Base-by-base conservation (phyloP, 2,797 vertebrate genomes). In the Falco novaeseelandiae region DNA sequence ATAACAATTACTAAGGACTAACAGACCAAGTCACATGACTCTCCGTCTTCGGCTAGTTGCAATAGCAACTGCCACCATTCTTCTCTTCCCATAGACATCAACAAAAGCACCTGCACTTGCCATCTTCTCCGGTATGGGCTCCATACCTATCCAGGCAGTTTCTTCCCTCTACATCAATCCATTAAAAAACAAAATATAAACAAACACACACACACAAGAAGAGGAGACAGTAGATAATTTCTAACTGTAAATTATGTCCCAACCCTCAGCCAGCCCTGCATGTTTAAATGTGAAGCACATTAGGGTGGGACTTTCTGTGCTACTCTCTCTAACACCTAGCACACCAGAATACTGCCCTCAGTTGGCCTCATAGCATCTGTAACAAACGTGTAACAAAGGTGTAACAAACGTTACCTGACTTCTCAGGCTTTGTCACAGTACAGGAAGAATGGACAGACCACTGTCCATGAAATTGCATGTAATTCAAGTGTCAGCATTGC, bases 381-480 rank as follows among this genome's bases (percentile, higher is more conserved):
- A 58, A 72, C 32, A 57, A 70, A 77, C 0, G 4, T 8, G 10
- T 22, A 34, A 74, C 27, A 57, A 70, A 77, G 0, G 4, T 8
- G 9, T 22, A 34, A 74, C 30, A 70, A 70, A 62, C 7, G 26
- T 22, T 51, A 51, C 3, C 27, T 46, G 29, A 55, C 9, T 69
- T 62, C 27, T 49, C n/a, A 87, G 27, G 5, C 36, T 74, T 76
- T 79, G 18, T 49, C 40, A 79, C 25, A 55, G 32, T 14, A 52
- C 18, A 89, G n/a, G 17, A 58, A 38, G 21, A 81, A 90, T 3
- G 3, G 32, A 70, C 1, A 66, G 32, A 46, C 2, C 3, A 61
- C 15, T 1, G 3, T 22, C 48, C 29, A 4, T 12, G 14, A 76
- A 72, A 76, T 0, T 34, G 25, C 18, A 46, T 1, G 6, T 14